These are phyloP conservation scores for Sebastes nivosus DNA, from an alignment of 2,797 vertebrate genomes.

Conservation along the genomic window DNA sequence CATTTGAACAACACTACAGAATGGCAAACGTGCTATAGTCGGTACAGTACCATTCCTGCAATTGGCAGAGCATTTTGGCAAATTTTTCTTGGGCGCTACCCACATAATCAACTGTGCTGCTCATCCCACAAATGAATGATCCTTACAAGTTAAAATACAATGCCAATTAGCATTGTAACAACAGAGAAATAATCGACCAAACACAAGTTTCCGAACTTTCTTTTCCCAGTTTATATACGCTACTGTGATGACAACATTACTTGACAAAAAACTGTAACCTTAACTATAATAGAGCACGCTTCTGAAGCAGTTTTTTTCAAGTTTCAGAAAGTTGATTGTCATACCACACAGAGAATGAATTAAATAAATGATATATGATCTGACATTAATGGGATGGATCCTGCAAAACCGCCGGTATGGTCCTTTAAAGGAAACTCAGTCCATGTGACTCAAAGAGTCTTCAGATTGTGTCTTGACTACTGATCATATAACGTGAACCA, in stretches of 20 bases:
- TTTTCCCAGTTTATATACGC: too few relatives aligned
- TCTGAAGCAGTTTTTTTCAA: background rate
- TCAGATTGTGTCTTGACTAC: slow-evolving; percentile 34
- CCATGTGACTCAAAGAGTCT: slow-evolving; percentile 50
- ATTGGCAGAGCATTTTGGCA: too few relatives aligned
- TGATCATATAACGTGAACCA: slow-evolving; percentile 14
- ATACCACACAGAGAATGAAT: background rate
- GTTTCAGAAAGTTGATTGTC: slow-evolving; percentile 10
- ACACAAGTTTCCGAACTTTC: too few relatives aligned
- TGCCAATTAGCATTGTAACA: too few relatives aligned
- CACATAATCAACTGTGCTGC: too few relatives aligned
- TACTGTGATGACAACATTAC: background rate
- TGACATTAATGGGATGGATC: background rate
- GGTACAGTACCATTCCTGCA: too few relatives aligned
- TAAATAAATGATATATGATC: background rate
- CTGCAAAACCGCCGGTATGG: slow-evolving; percentile 51
- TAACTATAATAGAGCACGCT: background rate
- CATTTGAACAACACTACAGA: too few relatives aligned
- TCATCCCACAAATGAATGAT: too few relatives aligned
- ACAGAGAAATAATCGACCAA: too few relatives aligned
- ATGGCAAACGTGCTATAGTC: too few relatives aligned
- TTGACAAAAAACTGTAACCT: background rate
- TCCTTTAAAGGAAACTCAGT: slow-evolving; percentile 50
- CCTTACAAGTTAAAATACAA: too few relatives aligned
- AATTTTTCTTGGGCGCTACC: too few relatives aligned